Conservation (phyloP, 2,113 vertebrate genomes). For the Archocentrus centrarchus region DNA sequence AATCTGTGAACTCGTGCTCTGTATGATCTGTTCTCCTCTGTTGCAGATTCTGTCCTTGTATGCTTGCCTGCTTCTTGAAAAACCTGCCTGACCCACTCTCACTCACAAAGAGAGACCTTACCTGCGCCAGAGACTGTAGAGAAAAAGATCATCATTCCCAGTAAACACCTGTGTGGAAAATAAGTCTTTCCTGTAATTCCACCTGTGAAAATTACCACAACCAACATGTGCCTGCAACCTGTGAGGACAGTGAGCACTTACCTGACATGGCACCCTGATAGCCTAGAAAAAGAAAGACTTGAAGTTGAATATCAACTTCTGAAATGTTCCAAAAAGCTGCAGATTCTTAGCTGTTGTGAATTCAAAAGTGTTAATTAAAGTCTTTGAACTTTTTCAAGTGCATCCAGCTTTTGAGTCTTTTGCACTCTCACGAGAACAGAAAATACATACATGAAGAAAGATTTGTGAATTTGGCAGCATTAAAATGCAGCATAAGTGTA, state of each 20-base stretch:
- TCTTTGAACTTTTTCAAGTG: neutral
- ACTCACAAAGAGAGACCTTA: neutral
- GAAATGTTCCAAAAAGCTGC: neutral
- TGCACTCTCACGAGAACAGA: neutral
- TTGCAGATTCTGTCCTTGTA: neutral
- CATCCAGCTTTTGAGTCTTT: neutral
- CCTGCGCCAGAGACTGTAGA: neutral
- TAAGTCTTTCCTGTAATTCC: neutral
- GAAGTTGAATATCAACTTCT: neutral
- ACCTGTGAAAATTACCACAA: neutral
- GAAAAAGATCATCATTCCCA: neutral
- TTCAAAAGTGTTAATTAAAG: neutral
- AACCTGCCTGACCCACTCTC: neutral
- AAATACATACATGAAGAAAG: neutral
- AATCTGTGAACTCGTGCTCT: neutral
- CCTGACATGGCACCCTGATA: fast-evolving
- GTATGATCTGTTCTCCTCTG: neutral
- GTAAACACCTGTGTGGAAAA: neutral
- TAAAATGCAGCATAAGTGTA: neutral
- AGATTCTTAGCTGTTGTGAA: neutral
- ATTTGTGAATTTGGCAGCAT: neutral
- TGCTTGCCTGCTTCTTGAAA: neutral
- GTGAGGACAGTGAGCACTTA: neutral
- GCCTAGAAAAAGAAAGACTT: neutral
- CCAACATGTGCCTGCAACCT: neutral